These are phyloP conservation scores for Antennarius striatus DNA, from an alignment of 2,113 vertebrate genomes.

Conservation along the genomic window DNA sequence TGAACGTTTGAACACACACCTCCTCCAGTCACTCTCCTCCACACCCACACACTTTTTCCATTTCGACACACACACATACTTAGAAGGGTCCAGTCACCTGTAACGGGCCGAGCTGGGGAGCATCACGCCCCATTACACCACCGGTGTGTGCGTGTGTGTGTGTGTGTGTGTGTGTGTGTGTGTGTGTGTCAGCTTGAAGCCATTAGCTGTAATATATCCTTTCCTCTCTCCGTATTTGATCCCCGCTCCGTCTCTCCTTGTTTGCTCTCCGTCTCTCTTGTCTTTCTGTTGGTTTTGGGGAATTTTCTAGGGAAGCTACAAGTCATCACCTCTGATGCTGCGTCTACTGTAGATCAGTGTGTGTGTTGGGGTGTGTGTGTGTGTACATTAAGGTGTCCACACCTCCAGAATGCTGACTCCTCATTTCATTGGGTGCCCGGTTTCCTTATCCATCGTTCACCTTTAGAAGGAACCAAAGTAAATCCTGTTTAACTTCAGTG, in stretches of 20 bases:
- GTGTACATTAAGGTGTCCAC: constrained; percentile 47
- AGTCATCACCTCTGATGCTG: constrained; percentile 54
- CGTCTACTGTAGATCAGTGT: constrained; percentile 4
- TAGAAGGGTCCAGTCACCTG: constrained; percentile 72
- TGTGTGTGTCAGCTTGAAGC: constrained; percentile 48
- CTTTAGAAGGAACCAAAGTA: too few species aligned
- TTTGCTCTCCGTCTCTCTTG: constrained; percentile 28
- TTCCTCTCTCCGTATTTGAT: constrained; percentile 72
- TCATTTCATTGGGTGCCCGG: background rate
- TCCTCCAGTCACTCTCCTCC: constrained; percentile 27
- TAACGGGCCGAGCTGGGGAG: constrained; percentile 62
- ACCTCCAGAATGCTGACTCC: constrained; percentile 43
- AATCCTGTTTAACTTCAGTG: too few species aligned
- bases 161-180: constrained; percentile 36
- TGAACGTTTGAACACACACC: constrained; percentile 8
- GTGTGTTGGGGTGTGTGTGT: constrained; percentile 11
- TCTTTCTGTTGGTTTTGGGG: constrained; percentile 44
- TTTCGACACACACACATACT: constrained; percentile 54
- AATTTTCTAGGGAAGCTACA: constrained; percentile 59
- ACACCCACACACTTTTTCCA: constrained; percentile 18
- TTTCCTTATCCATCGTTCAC: constrained; percentile 11
- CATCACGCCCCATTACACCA: constrained; percentile 72
- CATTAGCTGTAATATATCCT: constrained; percentile 78
- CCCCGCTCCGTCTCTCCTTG: constrained; percentile 48
- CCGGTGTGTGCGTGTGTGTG: constrained; percentile 20